Evolutionary conservation across 2,113 vertebrate genomes (phyloP).

Genomic region (Phoenicopterus ruber): DNA sequence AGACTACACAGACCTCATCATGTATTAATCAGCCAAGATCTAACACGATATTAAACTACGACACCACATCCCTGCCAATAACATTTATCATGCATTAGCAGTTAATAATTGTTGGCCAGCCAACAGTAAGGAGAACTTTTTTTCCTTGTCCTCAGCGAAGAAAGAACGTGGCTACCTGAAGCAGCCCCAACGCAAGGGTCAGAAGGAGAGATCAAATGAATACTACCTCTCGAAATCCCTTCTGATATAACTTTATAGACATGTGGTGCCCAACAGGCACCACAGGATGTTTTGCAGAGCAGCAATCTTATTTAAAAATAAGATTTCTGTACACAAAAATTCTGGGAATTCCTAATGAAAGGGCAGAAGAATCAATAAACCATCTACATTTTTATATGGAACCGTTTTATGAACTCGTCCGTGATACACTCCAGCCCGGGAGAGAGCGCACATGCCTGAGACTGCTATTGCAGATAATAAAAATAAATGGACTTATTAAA

Average conservation of each 20-base stretch:
- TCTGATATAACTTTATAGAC: background rate
- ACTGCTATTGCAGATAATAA: background rate
- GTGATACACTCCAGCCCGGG: background rate
- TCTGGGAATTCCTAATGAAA: background rate
- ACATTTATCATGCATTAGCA: too few relatives aligned
- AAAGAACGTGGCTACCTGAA: accelerated
- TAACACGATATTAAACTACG: background rate
- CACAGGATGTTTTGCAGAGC: background rate
- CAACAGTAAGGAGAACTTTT: background rate
- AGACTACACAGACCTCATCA: background rate
- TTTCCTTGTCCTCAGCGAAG: background rate
- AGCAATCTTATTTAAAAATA: background rate
- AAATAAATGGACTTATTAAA: conserved; percentile 34
- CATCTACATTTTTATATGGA: background rate
- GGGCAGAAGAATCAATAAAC: conserved; percentile 4
- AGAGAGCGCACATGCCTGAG: background rate
- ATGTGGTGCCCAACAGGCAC: accelerated
- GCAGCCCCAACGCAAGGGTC: too few relatives aligned
- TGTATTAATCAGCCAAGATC: background rate
- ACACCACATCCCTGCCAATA: background rate
- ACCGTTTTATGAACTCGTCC: background rate
- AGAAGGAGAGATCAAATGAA: background rate
- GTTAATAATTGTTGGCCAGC: background rate
- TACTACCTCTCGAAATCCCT: background rate
- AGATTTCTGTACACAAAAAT: background rate